Evolutionary conservation across 2,888 invertebrate genomes (phyloP), one percentile per base, ranked within the genome.

Genomic region (Chalcis sispes): DNA sequence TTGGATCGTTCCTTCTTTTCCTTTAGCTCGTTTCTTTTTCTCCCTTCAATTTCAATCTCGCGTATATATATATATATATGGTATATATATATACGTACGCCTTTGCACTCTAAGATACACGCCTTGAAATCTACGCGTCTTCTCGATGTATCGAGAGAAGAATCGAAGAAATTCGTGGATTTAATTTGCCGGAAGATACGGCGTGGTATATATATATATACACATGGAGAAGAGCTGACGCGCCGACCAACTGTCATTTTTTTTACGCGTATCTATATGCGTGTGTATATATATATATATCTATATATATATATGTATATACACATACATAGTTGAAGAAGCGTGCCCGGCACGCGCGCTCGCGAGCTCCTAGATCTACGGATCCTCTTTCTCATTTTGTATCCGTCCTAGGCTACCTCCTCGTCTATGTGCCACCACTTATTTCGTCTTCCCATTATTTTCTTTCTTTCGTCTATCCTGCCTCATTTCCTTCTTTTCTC

Each of bases 141-240:
- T 32, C 32, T 59, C 25, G 18, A 18, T 46, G n/a, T 50, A 18
- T n/a, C 15, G 48, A 73, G 73, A 77, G 78, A 79, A 8, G 2
- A 15, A 5, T 5, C 46, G n/a, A 20, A 20, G 50, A 54, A 29
- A 56, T 54, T 5, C 61, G 15, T 79, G 59, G 77, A 80, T 80
- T 81, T 81, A 81, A 81, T 81, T 81, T 79, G 76, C 58, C 50
- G 79, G 78, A 79, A n/a, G n/a, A n/a, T n/a, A 80, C 79, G 46
- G 76, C 76, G 75, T 75, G 18, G 18, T 18, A 27, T 27, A 15
- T n/a, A n/a, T n/a, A n/a, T n/a, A n/a, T n/a, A n/a, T n/a, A n/a
- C 13, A 15, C 13, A 20, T 23, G 2, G 23, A 23, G 13, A 15
- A 59, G 15, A 48, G 48, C 25, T 48, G 48, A 42, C 75, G 50